Conservation (phyloP, 2,113 vertebrate species). For the Amia ocellicauda region DNA sequence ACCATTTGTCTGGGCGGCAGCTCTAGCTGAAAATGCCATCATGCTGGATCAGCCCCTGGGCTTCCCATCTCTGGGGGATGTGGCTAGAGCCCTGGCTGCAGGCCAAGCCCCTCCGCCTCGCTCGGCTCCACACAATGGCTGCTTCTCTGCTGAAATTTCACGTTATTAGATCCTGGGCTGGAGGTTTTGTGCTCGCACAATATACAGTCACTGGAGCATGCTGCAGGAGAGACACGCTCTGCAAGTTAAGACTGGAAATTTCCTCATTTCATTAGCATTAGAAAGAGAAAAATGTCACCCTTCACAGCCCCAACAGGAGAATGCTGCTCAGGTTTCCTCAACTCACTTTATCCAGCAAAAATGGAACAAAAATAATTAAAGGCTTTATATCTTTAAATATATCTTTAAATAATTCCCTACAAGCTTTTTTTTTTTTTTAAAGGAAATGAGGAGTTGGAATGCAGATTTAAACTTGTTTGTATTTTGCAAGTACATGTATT, state of each 20-base stretch:
- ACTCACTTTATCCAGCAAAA: slow-evolving; percentile 27
- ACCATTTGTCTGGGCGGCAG: slow-evolving; percentile 58
- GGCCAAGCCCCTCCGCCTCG: slow-evolving; percentile 55
- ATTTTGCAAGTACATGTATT: no score
- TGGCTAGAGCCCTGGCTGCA: slow-evolving; percentile 65
- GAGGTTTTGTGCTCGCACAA: slow-evolving; percentile 74
- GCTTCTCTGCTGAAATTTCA: slow-evolving; percentile 77
- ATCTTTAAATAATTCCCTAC: no score
- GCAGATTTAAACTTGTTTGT: no score
- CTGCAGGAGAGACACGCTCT: slow-evolving; percentile 72
- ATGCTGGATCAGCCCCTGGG: slow-evolving; percentile 39
- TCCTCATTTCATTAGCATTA: slow-evolving; percentile 74
- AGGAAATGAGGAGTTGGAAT: no score
- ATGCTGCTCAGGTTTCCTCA: slow-evolving; percentile 52
- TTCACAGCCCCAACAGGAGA: slow-evolving; percentile 53
- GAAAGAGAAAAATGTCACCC: slow-evolving; percentile 57
- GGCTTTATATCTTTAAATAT: no score
- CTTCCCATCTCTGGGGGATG: slow-evolving; percentile 58
- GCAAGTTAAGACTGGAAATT: slow-evolving; percentile 74
- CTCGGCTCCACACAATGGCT: slow-evolving; percentile 60
- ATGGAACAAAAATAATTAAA: slow-evolving; percentile 35
- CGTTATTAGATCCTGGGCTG: slow-evolving; percentile 72
- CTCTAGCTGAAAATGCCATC: slow-evolving; percentile 54
- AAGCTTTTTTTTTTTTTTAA: no score
- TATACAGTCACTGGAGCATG: slow-evolving; percentile 73